Evolutionary conservation across 2,888 invertebrate species (phyloP).

Genomic region (Metacarcinus magister): DNA sequence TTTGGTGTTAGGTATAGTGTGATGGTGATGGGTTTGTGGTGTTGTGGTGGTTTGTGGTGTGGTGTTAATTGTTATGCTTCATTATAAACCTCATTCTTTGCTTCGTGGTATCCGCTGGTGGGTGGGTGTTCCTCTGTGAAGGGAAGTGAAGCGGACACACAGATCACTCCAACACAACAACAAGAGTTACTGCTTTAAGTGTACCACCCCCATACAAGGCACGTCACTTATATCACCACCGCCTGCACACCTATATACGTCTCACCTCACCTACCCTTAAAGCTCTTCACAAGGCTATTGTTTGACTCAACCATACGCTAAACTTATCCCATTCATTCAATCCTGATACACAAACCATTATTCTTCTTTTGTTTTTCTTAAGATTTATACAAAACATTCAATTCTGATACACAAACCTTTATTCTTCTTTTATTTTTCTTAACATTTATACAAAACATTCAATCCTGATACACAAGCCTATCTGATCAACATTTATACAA

Average conservation of each 20-base stretch:
- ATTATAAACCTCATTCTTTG: not conserved
- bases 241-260: slow-evolving; percentile 13
- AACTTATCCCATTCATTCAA: slow-evolving; percentile 26
- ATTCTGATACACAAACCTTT: no score
- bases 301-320: not conserved
- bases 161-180: not conserved
- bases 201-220: not conserved
- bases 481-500: no score
- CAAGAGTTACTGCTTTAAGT: not conserved
- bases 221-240: not conserved
- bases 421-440: no score
- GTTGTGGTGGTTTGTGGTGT: not conserved
- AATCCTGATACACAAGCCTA: no score
- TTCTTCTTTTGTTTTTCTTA: no score
- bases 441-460: no score
- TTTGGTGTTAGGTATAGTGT: no score
- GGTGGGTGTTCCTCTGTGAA: not conserved
- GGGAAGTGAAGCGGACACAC: not conserved
- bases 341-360: not conserved
- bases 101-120: not conserved
- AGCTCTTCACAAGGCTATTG: not conserved
- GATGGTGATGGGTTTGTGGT: not conserved
- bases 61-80: not conserved
- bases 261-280: not conserved
- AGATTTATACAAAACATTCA: not conserved